Evolutionary conservation across 1,140 invertebrate genomes (phyloP).

Genomic region (Zaprionus capensis): DNA sequence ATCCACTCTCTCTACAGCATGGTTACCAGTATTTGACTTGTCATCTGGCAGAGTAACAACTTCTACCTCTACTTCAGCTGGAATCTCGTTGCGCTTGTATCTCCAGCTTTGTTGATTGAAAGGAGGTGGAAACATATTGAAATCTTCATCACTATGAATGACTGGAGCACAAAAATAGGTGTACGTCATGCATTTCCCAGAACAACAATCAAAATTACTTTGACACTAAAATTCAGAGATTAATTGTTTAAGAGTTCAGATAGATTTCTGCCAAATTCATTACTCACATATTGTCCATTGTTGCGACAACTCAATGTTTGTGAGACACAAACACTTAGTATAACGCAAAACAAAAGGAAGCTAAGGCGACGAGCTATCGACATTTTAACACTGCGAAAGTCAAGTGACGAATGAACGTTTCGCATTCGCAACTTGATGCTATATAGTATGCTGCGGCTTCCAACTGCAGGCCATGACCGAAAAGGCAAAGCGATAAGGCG

Average conservation of each 20-base stretch:
- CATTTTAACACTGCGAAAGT: slow-evolving; percentile 55
- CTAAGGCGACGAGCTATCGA: slow-evolving; percentile 13
- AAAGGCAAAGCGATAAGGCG: background rate
- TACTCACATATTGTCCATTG: slow-evolving; percentile 65
- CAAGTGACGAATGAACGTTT: slow-evolving; percentile 46
- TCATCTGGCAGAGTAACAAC: slow-evolving; percentile 16
- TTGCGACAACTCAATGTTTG: slow-evolving; percentile 34
- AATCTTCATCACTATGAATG: background rate
- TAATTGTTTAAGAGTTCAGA: background rate
- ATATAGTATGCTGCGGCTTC: slow-evolving; percentile 10
- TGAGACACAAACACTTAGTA: slow-evolving; percentile 16
- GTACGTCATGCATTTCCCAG: slow-evolving; percentile 73
- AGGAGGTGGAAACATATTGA: background rate
- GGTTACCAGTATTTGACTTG: slow-evolving; percentile 13
- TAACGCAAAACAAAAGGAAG: slow-evolving; percentile 17
- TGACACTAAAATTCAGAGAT: slow-evolving; percentile 56
- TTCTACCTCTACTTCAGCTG: background rate
- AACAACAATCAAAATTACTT: slow-evolving; percentile 72
- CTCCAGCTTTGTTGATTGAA: background rate
- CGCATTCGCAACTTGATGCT: slow-evolving; percentile 1
- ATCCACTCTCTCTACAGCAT: slow-evolving; percentile 39
- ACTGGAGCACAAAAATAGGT: slow-evolving; percentile 45
- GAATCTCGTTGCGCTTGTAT: background rate
- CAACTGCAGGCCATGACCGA: background rate
- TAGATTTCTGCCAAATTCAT: background rate